Evolutionary conservation across 2,888 invertebrate genomes (phyloP).

Genomic region (Baronia brevicornis): DNA sequence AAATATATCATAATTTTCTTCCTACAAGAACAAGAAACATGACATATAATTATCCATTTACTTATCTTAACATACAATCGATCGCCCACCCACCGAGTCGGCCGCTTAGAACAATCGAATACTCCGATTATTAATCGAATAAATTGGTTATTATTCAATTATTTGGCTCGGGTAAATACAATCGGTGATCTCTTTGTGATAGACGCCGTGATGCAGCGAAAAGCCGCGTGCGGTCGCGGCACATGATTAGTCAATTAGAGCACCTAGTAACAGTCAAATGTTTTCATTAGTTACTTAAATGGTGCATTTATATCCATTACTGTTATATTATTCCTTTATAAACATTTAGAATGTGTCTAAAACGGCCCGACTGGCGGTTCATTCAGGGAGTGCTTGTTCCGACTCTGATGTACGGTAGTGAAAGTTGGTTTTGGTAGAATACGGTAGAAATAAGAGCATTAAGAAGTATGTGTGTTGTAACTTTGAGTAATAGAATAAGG

Average conservation of each 20-base stretch:
- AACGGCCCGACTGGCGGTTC: too few relatives aligned
- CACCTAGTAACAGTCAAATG: too few relatives aligned
- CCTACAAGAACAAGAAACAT: too few relatives aligned
- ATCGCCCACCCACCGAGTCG: constrained; percentile 12
- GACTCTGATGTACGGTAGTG: too few relatives aligned
- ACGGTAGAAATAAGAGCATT: too few relatives aligned
- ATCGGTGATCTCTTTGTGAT: constrained; percentile 62
- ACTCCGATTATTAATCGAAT: constrained; percentile 11
- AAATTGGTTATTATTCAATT: constrained; percentile 57
- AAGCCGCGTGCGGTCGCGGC: constrained; percentile 33
- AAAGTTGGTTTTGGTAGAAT: too few relatives aligned
- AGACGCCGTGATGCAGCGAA: constrained; percentile 41
- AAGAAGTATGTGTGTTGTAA: too few relatives aligned
- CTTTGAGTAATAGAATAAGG: too few relatives aligned
- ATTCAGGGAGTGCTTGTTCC: too few relatives aligned
- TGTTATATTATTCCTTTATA: too few relatives aligned
- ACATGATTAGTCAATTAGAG: constrained; percentile 51
- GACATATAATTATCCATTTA: not conserved
- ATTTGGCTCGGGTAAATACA: constrained; percentile 55
- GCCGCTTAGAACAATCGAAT: constrained; percentile 23
- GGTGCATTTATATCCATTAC: not conserved
- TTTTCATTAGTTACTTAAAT: constrained; percentile 5
- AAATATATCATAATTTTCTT: too few relatives aligned
- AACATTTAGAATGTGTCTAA: too few relatives aligned
- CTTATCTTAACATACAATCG: constrained; percentile 9